Percentiles rank a stretch among this genome's conserved stretches.
phyloP scores from a whole-genome alignment of 2,797 vertebrate genomes.

The Mus minutoides region DNA sequence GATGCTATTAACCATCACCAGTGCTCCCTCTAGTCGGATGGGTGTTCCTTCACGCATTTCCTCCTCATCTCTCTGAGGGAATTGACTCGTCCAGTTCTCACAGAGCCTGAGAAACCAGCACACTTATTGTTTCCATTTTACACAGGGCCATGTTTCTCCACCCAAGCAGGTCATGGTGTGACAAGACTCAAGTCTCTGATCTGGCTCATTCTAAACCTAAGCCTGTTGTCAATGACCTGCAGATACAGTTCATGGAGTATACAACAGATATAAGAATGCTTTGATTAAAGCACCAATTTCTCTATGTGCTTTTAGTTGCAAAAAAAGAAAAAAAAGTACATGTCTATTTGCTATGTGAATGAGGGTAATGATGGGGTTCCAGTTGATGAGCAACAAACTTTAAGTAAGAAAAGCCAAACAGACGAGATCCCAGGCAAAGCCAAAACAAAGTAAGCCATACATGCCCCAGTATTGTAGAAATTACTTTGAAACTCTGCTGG shows the following conservation, averaged over 20 bases:
- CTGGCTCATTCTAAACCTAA: neutral
- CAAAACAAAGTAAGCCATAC: neutral
- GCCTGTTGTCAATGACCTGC: neutral
- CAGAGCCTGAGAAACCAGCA: neutral
- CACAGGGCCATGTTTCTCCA: neutral
- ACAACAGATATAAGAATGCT: neutral
- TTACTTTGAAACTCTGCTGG: neutral
- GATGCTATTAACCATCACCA: neutral
- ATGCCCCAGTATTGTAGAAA: neutral
- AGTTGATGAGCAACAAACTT: neutral
- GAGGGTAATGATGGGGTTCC: neutral
- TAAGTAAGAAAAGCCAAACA: neutral
- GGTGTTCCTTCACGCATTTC: neutral
- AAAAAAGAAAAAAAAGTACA: neutral
- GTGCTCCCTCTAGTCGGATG: neutral
- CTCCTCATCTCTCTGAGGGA: neutral
- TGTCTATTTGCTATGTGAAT: neutral
- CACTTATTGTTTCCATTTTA: neutral
- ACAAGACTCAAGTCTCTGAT: neutral
- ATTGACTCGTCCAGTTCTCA: neutral
- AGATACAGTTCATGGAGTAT: neutral
- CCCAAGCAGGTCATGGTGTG: neutral
- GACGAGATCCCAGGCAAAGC: neutral
- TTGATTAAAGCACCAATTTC: conserved; percentile 16
- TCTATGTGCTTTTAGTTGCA: conserved; percentile 2